Evolutionary conservation across 2,797 vertebrate species (phyloP).

Genomic region (Schizopygopsis malacanthus): DNA sequence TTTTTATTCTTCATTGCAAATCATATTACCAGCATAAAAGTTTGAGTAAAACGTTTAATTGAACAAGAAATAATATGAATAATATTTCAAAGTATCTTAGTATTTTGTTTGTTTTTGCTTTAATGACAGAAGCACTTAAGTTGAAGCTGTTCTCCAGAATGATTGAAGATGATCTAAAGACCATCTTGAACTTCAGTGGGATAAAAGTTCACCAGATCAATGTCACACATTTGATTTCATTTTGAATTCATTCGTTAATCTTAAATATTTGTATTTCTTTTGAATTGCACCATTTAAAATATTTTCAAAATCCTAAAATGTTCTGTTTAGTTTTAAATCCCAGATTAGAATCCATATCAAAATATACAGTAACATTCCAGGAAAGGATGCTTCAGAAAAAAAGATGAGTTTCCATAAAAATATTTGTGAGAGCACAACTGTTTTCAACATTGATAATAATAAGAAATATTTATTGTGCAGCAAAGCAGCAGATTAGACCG

Average conservation of each 20-base stretch:
- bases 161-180: neutral
- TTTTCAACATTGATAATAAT: neutral
- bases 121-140: neutral
- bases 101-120: neutral
- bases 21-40: neutral
- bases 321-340: neutral
- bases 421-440: neutral
- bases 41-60: neutral
- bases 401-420: neutral
- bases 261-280: neutral
- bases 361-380: neutral
- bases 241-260: neutral
- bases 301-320: neutral
- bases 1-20: neutral
- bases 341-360: neutral
- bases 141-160: neutral
- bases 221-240: neutral
- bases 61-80: neutral
- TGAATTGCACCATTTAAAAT: neutral
- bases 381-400: neutral
- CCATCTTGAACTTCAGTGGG: too few species aligned
- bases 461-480: too few species aligned
- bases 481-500: neutral
- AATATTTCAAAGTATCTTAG: neutral
- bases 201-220: neutral